phyloP scores from a whole-genome alignment of 2,888 invertebrate genomes.

The Tanytarsus gracilentus region DNA sequence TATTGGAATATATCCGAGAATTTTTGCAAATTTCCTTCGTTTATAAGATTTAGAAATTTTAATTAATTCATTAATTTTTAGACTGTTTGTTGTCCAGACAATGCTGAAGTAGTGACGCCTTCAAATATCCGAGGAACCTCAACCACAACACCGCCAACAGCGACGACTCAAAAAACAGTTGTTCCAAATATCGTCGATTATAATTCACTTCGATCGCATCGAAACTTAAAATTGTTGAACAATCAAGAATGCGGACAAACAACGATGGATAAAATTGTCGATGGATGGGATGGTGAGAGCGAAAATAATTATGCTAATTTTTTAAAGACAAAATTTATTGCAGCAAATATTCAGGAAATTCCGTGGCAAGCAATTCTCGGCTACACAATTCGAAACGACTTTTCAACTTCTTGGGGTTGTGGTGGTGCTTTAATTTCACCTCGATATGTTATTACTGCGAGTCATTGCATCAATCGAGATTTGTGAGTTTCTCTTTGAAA shows the following conservation, averaged over 20 bases:
- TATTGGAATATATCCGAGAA: no score
- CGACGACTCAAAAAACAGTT: background rate
- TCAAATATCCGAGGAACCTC: background rate
- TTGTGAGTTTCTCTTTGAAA: background rate
- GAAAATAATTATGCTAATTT: background rate
- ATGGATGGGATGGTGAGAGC: background rate
- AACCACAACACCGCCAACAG: background rate
- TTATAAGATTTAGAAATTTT: no score
- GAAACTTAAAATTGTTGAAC: background rate
- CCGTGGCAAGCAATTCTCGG: background rate
- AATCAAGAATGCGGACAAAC: background rate
- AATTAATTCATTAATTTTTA: background rate
- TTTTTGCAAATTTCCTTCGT: no score
- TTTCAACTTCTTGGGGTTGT: background rate
- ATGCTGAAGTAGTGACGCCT: background rate
- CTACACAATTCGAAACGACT: background rate
- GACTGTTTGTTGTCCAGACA: background rate
- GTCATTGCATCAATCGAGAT: conserved; percentile 10
- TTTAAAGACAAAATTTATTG: background rate
- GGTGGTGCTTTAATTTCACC: background rate
- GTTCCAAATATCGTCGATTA: background rate
- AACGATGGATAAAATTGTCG: background rate
- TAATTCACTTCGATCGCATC: background rate
- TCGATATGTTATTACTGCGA: conserved; percentile 1
- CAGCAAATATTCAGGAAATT: background rate